Evolutionary conservation across 2,113 vertebrate genomes (phyloP).

Genomic region (Protomyctophum bolini): DNA sequence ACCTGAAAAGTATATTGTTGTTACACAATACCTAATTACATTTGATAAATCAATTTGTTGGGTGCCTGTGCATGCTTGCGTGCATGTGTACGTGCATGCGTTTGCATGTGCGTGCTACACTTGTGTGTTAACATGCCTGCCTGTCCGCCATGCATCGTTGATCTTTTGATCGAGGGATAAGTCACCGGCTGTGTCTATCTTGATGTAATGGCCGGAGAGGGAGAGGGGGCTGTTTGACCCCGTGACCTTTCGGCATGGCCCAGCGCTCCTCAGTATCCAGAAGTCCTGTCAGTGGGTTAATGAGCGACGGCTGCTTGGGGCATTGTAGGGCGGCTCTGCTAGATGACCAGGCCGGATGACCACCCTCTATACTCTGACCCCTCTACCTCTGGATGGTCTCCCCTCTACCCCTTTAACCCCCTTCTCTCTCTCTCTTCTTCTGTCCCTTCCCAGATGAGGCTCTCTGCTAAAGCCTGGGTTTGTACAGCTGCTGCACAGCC

Average conservation of each 20-base stretch:
- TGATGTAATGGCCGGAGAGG: constrained; percentile 84
- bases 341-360: constrained; percentile 82
- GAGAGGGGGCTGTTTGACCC: constrained; percentile 94
- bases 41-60: constrained; percentile 76
- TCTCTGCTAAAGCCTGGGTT: constrained; percentile 84
- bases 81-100: constrained; percentile 5
- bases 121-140: constrained; percentile 31
- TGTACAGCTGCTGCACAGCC: constrained; percentile 87
- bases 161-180: constrained; percentile 78
- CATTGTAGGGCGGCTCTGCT: constrained; percentile 83
- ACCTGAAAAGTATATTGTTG: constrained; percentile 44
- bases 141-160: constrained; percentile 46
- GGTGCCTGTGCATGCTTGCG: constrained; percentile 30
- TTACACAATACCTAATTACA: constrained; percentile 30
- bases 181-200: constrained; percentile 88
- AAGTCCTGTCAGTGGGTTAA: constrained; percentile 88
- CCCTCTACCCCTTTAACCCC: constrained; percentile 39
- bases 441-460: constrained; percentile 75
- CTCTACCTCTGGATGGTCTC: constrained; percentile 32
- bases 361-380: constrained; percentile 60
- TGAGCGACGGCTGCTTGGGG: constrained; percentile 91
- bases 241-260: constrained; percentile 86
- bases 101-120: constrained; percentile 1
- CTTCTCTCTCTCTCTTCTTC: constrained; percentile 67
- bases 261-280: constrained; percentile 78